phyloP scores from a whole-genome alignment of 2,888 invertebrate genomes.

The Phasia obesa region DNA sequence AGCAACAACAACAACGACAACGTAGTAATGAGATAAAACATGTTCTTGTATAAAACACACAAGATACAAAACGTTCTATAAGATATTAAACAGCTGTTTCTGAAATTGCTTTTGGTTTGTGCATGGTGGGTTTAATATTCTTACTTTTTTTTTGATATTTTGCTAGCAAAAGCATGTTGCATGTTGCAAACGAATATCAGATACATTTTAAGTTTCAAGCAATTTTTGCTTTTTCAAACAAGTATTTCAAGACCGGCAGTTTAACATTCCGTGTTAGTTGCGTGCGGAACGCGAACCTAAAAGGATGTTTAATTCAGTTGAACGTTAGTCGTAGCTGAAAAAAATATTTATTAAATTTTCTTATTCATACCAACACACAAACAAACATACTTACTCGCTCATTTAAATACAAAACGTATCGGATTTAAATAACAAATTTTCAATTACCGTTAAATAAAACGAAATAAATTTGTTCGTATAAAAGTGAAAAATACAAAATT shows the following conservation, averaged over 20 bases:
- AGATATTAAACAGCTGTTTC: constrained; percentile 60
- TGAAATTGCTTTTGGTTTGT: not conserved
- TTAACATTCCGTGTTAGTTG: constrained; percentile 76
- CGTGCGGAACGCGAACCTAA: constrained; percentile 78
- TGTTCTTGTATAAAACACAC: constrained; percentile 17
- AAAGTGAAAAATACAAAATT: constrained; percentile 22
- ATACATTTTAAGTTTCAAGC: constrained; percentile 36
- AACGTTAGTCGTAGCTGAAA: constrained; percentile 15
- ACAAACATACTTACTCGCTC: constrained; percentile 8
- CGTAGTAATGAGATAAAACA: too few species aligned
- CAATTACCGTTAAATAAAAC: not conserved
- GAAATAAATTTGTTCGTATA: constrained; percentile 6
- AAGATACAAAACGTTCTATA: constrained; percentile 42
- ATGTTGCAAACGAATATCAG: constrained; percentile 34
- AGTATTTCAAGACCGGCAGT: constrained; percentile 76
- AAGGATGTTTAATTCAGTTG: constrained; percentile 70
- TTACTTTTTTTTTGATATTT: not conserved
- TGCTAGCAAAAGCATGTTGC: constrained; percentile 27
- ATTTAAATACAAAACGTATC: constrained; percentile 31
- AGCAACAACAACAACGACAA: too few species aligned
- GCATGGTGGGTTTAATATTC: not conserved
- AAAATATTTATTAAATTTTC: constrained; percentile 20
- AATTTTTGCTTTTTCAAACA: constrained; percentile 61
- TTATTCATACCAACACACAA: constrained; percentile 22
- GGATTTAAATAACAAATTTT: constrained; percentile 4